phyloP scores from a whole-genome alignment of 2,113 vertebrate genomes.

The Brachyistius frenatus region DNA sequence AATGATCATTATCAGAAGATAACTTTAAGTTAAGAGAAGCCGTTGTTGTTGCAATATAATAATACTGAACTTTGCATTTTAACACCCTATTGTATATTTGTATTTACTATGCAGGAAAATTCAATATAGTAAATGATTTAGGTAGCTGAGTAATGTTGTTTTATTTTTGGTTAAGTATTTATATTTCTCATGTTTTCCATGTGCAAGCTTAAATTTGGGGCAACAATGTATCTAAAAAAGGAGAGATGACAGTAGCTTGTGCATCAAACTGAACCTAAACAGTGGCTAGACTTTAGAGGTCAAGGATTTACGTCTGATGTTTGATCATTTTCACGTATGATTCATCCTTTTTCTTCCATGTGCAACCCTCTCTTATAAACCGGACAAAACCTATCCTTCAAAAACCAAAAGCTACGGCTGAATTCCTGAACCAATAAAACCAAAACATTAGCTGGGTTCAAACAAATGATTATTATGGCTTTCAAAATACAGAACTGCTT shows the following conservation, averaged over 20 bases:
- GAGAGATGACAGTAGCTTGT: slow-evolving; percentile 1
- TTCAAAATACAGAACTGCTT: slow-evolving; percentile 1
- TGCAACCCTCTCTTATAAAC: neutral
- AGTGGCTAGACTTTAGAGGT: neutral
- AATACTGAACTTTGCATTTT: too few relatives aligned
- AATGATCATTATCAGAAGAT: too few relatives aligned
- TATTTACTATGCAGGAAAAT: too few relatives aligned
- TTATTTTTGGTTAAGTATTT: too few relatives aligned
- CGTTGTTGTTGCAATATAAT: too few relatives aligned
- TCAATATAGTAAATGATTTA: too few relatives aligned
- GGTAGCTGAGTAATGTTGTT: too few relatives aligned
- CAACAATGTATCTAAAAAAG: neutral
- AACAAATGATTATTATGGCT: neutral
- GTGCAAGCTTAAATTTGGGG: neutral
- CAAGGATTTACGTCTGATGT: slow-evolving; percentile 2
- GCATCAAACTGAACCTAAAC: slow-evolving; percentile 5
- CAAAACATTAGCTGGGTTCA: too few relatives aligned
- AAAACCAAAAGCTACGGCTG: too few relatives aligned
- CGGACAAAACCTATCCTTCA: neutral
- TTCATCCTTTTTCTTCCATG: neutral
- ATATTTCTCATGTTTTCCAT: neutral
- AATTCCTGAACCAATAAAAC: too few relatives aligned
- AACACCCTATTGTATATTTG: too few relatives aligned
- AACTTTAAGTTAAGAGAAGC: too few relatives aligned
- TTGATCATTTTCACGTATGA: neutral